These are phyloP conservation scores for Catharus fuscescens DNA, from an alignment of 2,113 vertebrate genomes.

Conservation along the genomic window DNA sequence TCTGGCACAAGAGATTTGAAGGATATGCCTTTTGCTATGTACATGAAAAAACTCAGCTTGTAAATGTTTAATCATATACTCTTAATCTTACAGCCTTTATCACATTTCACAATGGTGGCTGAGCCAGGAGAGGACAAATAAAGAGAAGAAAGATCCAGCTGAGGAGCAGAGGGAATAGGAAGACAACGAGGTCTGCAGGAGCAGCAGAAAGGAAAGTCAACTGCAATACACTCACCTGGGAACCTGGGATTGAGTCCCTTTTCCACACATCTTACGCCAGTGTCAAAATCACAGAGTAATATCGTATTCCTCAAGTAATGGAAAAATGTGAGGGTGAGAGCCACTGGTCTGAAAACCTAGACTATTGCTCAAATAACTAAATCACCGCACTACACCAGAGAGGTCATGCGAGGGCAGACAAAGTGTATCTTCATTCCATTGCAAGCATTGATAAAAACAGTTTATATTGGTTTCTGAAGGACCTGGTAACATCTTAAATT, in stretches of 20 bases:
- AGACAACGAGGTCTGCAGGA: neutral
- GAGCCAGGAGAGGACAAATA: neutral
- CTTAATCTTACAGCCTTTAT: neutral
- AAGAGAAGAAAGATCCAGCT: neutral
- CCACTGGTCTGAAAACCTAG: neutral
- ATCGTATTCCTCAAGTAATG: neutral
- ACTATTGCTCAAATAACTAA: neutral
- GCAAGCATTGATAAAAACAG: neutral
- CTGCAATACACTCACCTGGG: neutral
- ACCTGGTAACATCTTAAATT: neutral
- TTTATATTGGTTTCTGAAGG: neutral
- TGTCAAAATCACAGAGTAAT: neutral
- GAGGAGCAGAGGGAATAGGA: neutral
- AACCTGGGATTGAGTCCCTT: neutral
- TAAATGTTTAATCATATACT: neutral
- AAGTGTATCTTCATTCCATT: rapidly evolving
- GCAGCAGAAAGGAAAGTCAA: neutral
- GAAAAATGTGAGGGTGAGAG: rapidly evolving
- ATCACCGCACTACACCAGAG: neutral
- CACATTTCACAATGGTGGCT: rapidly evolving
- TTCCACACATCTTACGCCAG: neutral
- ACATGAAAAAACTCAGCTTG: neutral
- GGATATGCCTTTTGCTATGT: neutral
- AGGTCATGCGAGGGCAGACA: neutral
- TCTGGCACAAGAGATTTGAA: neutral